These are phyloP conservation scores for Thaumatotibia leucotreta DNA, from an alignment of 1,140 invertebrate genomes.

Conservation along the genomic window DNA sequence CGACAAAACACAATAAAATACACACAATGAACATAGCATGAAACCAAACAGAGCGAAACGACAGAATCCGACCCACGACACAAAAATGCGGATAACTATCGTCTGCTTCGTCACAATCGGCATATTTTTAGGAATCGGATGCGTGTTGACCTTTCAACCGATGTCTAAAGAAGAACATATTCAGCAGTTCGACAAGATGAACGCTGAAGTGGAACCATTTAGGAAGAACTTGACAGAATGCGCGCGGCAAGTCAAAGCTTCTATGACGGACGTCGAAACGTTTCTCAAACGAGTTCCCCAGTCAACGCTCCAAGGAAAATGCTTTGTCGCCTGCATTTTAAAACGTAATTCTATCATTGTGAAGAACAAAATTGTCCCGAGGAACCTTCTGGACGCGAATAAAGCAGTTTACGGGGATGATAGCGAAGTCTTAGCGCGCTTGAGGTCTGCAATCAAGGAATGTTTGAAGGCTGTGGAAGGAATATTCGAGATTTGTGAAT, in stretches of 20 bases:
- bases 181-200: conserved; percentile 50
- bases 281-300: conserved; percentile 64
- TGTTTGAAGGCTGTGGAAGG: conserved; percentile 42
- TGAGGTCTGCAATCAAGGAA: conserved; percentile 48
- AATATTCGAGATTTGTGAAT: conserved; percentile 67
- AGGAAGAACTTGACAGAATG: conserved; percentile 62
- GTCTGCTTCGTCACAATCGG: conserved; percentile 22
- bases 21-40: conserved; percentile 18
- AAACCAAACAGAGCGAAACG: conserved; percentile 19
- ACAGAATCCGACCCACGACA: conserved; percentile 12
- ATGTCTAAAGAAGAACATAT: conserved; percentile 57
- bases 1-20: neutral
- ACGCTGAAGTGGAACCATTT: conserved; percentile 59
- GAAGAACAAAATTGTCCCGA: conserved; percentile 52
- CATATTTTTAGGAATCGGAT: conserved; percentile 25
- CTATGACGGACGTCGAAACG: conserved; percentile 55
- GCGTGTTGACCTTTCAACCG: conserved; percentile 42
- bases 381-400: conserved; percentile 55
- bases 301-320: conserved; percentile 56
- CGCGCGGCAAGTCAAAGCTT: conserved; percentile 60
- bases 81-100: conserved; percentile 17
- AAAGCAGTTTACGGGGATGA: conserved; percentile 57
- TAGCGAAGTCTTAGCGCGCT: conserved; percentile 48
- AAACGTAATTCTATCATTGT: conserved; percentile 58
- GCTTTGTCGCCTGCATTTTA: conserved; percentile 66